A percentile compares a stretch with the other conserved stretches of the same genome.
Evolutionary conservation across 2,113 vertebrate species (phyloP).

Genomic region (Varanus komodoensis): DNA sequence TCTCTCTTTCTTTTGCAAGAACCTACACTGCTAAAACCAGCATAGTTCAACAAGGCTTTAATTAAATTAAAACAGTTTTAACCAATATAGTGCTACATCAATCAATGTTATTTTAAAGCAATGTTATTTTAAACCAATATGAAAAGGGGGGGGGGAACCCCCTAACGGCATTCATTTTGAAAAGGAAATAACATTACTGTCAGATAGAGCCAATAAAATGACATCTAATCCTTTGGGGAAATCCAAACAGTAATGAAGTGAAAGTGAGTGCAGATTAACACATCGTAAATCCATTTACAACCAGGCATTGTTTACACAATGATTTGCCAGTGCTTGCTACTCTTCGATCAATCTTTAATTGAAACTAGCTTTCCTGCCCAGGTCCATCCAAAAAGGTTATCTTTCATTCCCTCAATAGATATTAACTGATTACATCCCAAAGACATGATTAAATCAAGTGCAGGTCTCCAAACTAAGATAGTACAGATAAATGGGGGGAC

Average conservation of each 20-base stretch:
- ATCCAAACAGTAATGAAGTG: slow-evolving; percentile 93
- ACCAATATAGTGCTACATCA: slow-evolving; percentile 58
- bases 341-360: slow-evolving; percentile 86
- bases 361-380: slow-evolving; percentile 73
- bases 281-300: slow-evolving; percentile 88
- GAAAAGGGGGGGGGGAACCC: slow-evolving; percentile 16
- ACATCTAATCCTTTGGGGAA: slow-evolving; percentile 92
- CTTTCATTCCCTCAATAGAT: slow-evolving; percentile 74
- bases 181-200: slow-evolving; percentile 79
- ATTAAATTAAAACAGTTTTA: slow-evolving; percentile 54
- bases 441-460: slow-evolving; percentile 67
- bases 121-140: slow-evolving; percentile 71
- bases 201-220: slow-evolving; percentile 90
- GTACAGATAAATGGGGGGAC: slow-evolving; percentile 48
- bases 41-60: slow-evolving; percentile 54
- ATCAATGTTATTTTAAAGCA: slow-evolving; percentile 63
- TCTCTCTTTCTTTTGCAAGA: background rate
- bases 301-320: slow-evolving; percentile 80
- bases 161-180: slow-evolving; percentile 65
- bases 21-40: background rate
- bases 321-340: slow-evolving; percentile 82
- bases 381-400: slow-evolving; percentile 74
- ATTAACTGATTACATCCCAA: slow-evolving; percentile 73
- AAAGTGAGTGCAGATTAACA: slow-evolving; percentile 89
- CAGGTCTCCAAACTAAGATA: slow-evolving; percentile 47